phyloP scores from a whole-genome alignment of 2,888 invertebrate species.

The Clunio marinus region DNA sequence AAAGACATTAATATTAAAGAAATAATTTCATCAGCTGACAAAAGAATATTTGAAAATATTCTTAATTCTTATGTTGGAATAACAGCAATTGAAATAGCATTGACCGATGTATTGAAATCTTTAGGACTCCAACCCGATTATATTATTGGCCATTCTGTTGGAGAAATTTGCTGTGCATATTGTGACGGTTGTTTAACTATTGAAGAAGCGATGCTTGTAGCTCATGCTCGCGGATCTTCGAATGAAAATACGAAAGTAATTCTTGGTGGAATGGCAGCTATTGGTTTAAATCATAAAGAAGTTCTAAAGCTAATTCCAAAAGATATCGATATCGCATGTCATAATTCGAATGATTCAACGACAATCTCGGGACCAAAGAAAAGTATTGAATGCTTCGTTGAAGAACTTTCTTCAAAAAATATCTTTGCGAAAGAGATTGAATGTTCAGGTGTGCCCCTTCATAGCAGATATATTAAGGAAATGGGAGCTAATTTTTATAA shows the following conservation, averaged over 20 bases:
- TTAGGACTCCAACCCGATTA: conserved; percentile 62
- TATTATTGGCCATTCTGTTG: conserved; percentile 79
- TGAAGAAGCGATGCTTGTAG: conserved; percentile 72
- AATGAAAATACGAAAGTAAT: conserved; percentile 62
- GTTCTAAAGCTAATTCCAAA: conserved; percentile 59
- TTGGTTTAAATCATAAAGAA: conserved; percentile 59
- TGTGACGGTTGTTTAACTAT: conserved; percentile 81
- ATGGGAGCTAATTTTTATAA: conserved; percentile 60
- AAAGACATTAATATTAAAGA: conserved; percentile 58
- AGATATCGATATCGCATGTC: conserved; percentile 74
- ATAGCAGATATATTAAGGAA: conserved; percentile 69
- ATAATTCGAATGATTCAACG: conserved; percentile 73
- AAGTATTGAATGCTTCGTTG: conserved; percentile 59
- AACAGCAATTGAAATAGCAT: conserved; percentile 57
- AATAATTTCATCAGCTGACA: conserved; percentile 57
- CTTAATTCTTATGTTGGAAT: conserved; percentile 64
- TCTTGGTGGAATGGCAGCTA: conserved; percentile 77
- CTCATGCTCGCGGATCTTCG: conserved; percentile 71
- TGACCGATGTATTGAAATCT: conserved; percentile 56
- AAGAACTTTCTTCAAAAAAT: conserved; percentile 59
- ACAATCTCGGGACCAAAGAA: conserved; percentile 79
- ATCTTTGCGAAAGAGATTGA: conserved; percentile 73
- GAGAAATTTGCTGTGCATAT: conserved; percentile 86
- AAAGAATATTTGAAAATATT: conserved; percentile 57
- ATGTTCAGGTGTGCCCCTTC: conserved; percentile 77